Evolutionary conservation across 2,113 vertebrate species (phyloP).

Genomic region (Dunckerocampus dactyliophorus): DNA sequence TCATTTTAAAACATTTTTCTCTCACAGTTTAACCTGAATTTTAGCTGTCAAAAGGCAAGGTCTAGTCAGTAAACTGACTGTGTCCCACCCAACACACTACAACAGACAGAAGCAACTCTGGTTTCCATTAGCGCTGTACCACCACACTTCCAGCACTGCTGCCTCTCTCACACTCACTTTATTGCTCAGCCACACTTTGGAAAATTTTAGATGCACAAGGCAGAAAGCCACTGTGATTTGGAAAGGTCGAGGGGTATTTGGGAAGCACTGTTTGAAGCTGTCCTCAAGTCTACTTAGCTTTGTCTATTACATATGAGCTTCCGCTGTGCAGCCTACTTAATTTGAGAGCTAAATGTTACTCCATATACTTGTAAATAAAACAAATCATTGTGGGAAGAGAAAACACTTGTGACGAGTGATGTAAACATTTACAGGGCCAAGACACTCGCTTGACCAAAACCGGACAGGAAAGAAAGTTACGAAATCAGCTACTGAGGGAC

Average conservation of each 20-base stretch:
- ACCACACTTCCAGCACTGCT: constrained; percentile 57
- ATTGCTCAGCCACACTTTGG: constrained; percentile 71
- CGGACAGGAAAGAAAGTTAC: constrained; percentile 23
- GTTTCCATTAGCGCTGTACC: constrained; percentile 70
- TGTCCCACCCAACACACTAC: constrained; percentile 46
- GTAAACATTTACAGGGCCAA: constrained; percentile 42
- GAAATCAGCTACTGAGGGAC: constrained; percentile 48
- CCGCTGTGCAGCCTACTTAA: constrained; percentile 68
- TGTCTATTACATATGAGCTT: constrained; percentile 70
- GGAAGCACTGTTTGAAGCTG: constrained; percentile 47
- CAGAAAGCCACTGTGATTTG: constrained; percentile 64
- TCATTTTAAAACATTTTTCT: constrained; percentile 33
- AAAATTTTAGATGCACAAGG: constrained; percentile 70
- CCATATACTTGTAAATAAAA: constrained; percentile 63
- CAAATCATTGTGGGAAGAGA: constrained; percentile 53
- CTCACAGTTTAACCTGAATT: constrained; percentile 1
- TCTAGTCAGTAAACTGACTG: constrained; percentile 57
- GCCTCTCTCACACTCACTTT: constrained; percentile 72
- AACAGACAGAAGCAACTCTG: constrained; percentile 73
- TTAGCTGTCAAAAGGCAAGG: constrained; percentile 35
- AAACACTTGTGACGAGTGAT: constrained; percentile 25
- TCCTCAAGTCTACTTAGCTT: constrained; percentile 49
- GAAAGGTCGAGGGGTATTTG: neutral
- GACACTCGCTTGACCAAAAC: constrained; percentile 32
- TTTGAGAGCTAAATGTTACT: constrained; percentile 63